Conservation (phyloP, 37 sponge, comb jelly and placozoan species). For the Ephydatia muelleri region DNA sequence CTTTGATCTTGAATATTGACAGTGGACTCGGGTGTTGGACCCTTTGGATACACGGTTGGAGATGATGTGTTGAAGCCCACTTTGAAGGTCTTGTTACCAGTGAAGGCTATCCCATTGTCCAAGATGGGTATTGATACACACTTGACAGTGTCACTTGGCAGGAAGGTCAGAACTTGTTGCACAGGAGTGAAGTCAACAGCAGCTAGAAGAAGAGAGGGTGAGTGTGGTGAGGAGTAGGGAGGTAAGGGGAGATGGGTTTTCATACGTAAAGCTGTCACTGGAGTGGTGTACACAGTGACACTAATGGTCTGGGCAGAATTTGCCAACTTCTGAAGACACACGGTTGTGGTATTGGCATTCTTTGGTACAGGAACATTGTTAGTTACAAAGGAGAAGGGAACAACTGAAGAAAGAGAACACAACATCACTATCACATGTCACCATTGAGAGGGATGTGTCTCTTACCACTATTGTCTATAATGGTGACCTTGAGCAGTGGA, state of each 20-base stretch:
- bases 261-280: not conserved
- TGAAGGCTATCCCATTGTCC: not conserved
- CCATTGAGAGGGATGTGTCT: not conserved
- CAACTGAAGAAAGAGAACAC: not conserved
- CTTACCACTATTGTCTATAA: not conserved
- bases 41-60: not conserved
- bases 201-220: not conserved
- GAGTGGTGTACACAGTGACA: not conserved
- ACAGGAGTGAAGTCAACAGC: not conserved
- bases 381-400: not conserved
- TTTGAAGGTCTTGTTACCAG: not conserved
- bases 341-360: no score
- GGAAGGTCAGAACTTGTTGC: not conserved
- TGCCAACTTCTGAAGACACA: no score
- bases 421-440: not conserved
- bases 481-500: not conserved
- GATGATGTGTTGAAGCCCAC: not conserved
- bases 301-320: no score
- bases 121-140: not conserved
- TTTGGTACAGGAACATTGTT: not conserved
- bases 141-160: not conserved
- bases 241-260: not conserved
- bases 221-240: not conserved
- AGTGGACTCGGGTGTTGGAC: not conserved
- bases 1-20: not conserved